Conservation (phyloP, 1,140 invertebrate species). For the Phthorimaea operculella region DNA sequence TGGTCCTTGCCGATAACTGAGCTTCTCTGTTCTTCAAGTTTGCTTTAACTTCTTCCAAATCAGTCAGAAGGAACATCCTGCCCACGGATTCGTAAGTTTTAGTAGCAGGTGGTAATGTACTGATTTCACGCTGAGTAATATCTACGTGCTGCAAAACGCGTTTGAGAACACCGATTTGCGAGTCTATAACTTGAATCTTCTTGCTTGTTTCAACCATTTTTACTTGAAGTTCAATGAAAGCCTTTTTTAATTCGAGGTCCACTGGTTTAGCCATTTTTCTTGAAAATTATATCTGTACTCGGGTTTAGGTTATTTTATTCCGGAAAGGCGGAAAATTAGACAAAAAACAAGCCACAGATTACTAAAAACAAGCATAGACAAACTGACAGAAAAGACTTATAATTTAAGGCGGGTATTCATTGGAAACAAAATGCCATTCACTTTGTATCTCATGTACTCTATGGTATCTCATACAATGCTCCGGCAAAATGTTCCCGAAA, state of each 20-base stretch:
- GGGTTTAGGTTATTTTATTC: too few species aligned
- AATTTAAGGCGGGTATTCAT: too few species aligned
- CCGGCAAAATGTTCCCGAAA: too few species aligned
- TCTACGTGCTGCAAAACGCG: constrained; percentile 76
- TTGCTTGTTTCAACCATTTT: constrained; percentile 85
- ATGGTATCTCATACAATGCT: too few species aligned
- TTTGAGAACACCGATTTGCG: constrained; percentile 80
- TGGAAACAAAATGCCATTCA: too few species aligned
- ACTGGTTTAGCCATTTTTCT: constrained; percentile 46
- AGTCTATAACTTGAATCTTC: constrained; percentile 81
- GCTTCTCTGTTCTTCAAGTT: constrained; percentile 73
- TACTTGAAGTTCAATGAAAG: constrained; percentile 84
- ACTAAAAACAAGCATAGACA: too few species aligned
- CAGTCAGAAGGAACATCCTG: constrained; percentile 84
- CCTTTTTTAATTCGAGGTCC: constrained; percentile 74
- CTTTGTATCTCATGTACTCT: too few species aligned
- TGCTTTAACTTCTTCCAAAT: constrained; percentile 72
- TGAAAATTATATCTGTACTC: too few species aligned
- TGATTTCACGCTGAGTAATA: constrained; percentile 74
- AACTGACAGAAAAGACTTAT: too few species aligned
- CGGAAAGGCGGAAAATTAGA: too few species aligned
- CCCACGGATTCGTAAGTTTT: constrained; percentile 86
- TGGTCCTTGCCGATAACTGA: constrained; percentile 76
- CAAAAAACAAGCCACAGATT: too few species aligned
- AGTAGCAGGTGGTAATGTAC: constrained; percentile 69